Evolutionary conservation across 2,888 invertebrate species (phyloP), one percentile per base, ranked within the genome.

Genomic region (Neoscelio sp.): DNA sequence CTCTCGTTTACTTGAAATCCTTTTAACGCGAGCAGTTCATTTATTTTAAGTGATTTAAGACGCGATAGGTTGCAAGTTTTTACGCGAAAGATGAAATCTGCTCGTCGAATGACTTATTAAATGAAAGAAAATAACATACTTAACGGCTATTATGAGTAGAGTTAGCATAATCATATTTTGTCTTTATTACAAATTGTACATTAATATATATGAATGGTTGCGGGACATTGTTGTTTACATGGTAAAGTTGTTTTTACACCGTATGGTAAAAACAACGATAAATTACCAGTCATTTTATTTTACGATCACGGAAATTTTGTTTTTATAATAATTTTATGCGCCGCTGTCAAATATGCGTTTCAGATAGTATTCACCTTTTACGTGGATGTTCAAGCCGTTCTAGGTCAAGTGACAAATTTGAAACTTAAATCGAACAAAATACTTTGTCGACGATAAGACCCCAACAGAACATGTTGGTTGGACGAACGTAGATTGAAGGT

Each of bases 391-490:
- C 48, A 2, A 17, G 20, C 23, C 54, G 18, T 46, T 73, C 64
- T 64, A 54, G 73, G 73, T 73, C 54, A 54, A 54, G 52, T 46
- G 62, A 62, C 64, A 73, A 64, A 64, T 44, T 71, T 38, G 35
- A 44, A 71, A 44, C 54, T 54, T 46, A 64, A 64, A 73, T 73
- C 54, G 42, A 40, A 26, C 42, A 50, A 40, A 60, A 71, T 35
- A 50, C 30, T 42, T 23, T 42, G 70, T 52, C 23, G 35, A 17
- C 48, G 44, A 35, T n/a, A n/a, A n/a, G n/a, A n/a, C n/a, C n/a
- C n/a, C n/a, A n/a, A n/a, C n/a, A n/a, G n/a, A n/a, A n/a, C n/a
- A n/a, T n/a, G n/a, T n/a, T n/a, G n/a, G n/a, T n/a, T n/a, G n/a
- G n/a, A n/a, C n/a, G n/a, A n/a, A n/a, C n/a, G n/a, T n/a, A n/a